Evolutionary conservation across 2,888 invertebrate genomes (phyloP).

Genomic region (Escarpia spicata): DNA sequence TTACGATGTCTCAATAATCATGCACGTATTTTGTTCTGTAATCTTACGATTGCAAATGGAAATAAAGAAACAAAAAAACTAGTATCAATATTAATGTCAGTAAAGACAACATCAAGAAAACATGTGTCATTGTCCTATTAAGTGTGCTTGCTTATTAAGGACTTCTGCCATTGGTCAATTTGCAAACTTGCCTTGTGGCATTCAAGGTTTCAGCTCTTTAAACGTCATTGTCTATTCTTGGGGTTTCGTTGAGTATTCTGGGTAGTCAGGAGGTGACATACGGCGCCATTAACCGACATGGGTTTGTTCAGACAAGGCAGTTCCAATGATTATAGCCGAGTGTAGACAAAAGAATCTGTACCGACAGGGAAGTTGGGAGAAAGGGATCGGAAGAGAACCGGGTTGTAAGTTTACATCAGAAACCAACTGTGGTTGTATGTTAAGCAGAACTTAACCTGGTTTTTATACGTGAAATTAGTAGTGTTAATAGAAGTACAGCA

Average conservation of each 20-base stretch:
- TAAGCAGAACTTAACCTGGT: too few species aligned
- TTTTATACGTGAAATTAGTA: too few species aligned
- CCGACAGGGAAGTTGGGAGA: background rate
- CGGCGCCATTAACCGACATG: background rate
- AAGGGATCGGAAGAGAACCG: background rate
- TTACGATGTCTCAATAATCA: too few species aligned
- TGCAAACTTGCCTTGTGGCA: background rate
- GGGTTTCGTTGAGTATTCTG: background rate
- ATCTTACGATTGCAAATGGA: too few species aligned
- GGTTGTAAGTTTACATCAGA: background rate
- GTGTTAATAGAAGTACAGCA: too few species aligned
- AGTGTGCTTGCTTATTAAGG: background rate
- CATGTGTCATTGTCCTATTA: background rate
- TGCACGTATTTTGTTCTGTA: too few species aligned
- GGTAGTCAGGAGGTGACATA: background rate
- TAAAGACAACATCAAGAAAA: slow-evolving; percentile 1
- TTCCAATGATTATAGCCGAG: background rate
- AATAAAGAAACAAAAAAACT: too few species aligned
- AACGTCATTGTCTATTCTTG: background rate
- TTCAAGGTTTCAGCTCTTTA: background rate
- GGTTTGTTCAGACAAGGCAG: slow-evolving; percentile 5
- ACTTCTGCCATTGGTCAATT: background rate
- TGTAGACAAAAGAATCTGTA: background rate
- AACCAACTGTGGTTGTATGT: too few species aligned
- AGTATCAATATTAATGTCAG: background rate